phyloP scores from a whole-genome alignment of 2,888 invertebrate species.

The Caenorhabditis doughertyi region DNA sequence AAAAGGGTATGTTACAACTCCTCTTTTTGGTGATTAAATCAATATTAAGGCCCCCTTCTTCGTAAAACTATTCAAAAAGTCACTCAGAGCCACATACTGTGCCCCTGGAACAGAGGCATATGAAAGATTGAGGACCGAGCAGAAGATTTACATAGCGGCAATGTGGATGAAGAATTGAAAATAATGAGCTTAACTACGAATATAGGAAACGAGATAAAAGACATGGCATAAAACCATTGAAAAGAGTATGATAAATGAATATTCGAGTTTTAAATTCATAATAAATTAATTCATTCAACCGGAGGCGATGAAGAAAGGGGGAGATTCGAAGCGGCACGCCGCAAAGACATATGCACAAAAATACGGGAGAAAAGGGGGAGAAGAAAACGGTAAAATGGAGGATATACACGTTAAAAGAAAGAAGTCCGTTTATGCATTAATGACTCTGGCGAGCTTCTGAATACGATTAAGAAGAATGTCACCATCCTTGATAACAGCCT shows the following conservation, averaged over 20 bases:
- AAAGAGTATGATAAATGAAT: neutral
- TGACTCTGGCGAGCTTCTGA: slow-evolving; percentile 98
- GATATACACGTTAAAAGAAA: slow-evolving; percentile 35
- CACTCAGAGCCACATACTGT: slow-evolving; percentile 75
- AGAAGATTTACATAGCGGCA: slow-evolving; percentile 64
- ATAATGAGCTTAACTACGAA: slow-evolving; percentile 21
- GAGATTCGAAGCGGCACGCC: slow-evolving; percentile 31
- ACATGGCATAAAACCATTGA: slow-evolving; percentile 10
- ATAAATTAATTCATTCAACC: slow-evolving; percentile 66
- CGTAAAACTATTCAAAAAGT: slow-evolving; percentile 69
- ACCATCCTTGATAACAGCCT: slow-evolving; percentile 89
- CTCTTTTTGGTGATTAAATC: neutral
- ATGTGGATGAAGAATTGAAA: slow-evolving; percentile 65
- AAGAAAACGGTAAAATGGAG: slow-evolving; percentile 46
- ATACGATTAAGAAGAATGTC: slow-evolving; percentile 97
- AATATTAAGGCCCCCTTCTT: slow-evolving; percentile 72
- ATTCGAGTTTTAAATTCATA: slow-evolving; percentile 4
- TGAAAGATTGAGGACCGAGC: slow-evolving; percentile 54
- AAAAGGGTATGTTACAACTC: slow-evolving; percentile 61
- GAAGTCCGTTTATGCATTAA: slow-evolving; percentile 89
- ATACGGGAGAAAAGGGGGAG: slow-evolving; percentile 29
- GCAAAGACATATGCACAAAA: slow-evolving; percentile 61
- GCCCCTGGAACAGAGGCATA: slow-evolving; percentile 78
- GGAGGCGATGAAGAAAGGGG: slow-evolving; percentile 26
- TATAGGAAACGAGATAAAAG: slow-evolving; percentile 48